These are phyloP conservation scores for Chiloscyllium punctatum DNA, from an alignment of 2,797 vertebrate genomes.

Conservation along the genomic window DNA sequence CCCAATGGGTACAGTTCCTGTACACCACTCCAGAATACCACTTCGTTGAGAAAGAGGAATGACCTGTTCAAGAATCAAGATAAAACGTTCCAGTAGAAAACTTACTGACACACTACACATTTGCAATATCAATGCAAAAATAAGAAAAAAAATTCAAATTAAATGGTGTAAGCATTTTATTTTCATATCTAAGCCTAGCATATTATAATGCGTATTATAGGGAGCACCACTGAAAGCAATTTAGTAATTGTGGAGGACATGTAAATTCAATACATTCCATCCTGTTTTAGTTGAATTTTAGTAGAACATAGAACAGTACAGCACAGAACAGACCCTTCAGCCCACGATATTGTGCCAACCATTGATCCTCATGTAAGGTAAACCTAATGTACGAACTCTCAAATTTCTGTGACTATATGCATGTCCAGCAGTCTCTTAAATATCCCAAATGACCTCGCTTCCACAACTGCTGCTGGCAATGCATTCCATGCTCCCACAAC, in stretches of 20 bases:
- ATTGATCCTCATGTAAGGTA: too few relatives aligned
- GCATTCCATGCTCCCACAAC: too few relatives aligned
- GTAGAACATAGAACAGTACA: too few relatives aligned
- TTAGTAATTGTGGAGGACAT: neutral
- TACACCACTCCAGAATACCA: conserved; percentile 93
- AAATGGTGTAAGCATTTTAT: neutral
- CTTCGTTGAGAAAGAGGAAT: conserved; percentile 93
- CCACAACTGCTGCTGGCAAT: too few relatives aligned
- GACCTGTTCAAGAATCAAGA: conserved; percentile 63
- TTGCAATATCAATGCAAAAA: neutral
- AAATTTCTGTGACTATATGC: too few relatives aligned
- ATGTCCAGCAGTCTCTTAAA: too few relatives aligned
- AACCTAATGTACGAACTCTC: too few relatives aligned
- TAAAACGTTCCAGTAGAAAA: neutral
- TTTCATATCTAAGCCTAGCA: neutral
- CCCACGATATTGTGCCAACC: too few relatives aligned
- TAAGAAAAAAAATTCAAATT: neutral
- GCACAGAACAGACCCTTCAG: too few relatives aligned
- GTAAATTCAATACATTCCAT: neutral
- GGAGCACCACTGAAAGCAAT: neutral
- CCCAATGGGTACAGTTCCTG: conserved; percentile 83
- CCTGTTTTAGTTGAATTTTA: neutral
- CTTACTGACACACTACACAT: neutral
- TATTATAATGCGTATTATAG: neutral
- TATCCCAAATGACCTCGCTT: too few relatives aligned